Evolutionary conservation across 2,888 invertebrate species (phyloP).

Genomic region (Pecten maximus): DNA sequence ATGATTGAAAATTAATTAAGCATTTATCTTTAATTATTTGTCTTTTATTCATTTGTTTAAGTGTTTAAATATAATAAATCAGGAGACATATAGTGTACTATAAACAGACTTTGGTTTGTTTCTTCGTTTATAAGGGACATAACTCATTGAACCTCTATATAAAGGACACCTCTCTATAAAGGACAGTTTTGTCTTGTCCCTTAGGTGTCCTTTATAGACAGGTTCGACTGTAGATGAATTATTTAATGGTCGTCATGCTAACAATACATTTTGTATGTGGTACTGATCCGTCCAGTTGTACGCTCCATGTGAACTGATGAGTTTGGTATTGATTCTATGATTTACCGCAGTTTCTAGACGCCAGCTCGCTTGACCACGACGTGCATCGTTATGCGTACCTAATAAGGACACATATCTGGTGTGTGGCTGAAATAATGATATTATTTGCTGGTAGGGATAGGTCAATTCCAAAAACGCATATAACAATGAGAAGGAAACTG

Average conservation of each 20-base stretch:
- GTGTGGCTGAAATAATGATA: not conserved
- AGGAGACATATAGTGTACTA: too few species aligned
- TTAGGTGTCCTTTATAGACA: too few species aligned
- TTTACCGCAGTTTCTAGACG: not conserved
- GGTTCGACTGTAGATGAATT: too few species aligned
- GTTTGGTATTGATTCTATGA: not conserved
- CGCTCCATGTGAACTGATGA: not conserved
- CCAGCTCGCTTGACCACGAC: not conserved
- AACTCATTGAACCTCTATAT: too few species aligned
- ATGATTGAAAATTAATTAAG: too few species aligned
- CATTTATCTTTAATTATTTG: too few species aligned
- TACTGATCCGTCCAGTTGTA: not conserved
- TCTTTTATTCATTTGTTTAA: too few species aligned
- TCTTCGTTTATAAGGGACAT: too few species aligned
- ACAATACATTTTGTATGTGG: not conserved
- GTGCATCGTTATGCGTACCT: not conserved
- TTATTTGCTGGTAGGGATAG: not conserved
- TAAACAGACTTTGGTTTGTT: too few species aligned
- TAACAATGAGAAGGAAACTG: not conserved
- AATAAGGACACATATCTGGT: not conserved
- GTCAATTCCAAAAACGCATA: not conserved
- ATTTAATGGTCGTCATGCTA: not conserved
- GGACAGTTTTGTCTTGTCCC: too few species aligned
- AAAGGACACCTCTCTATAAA: too few species aligned
- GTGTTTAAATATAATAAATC: too few species aligned